phyloP scores from a whole-genome alignment of 92 coral and sea anemone genomes.

The Siderastrea radians region DNA sequence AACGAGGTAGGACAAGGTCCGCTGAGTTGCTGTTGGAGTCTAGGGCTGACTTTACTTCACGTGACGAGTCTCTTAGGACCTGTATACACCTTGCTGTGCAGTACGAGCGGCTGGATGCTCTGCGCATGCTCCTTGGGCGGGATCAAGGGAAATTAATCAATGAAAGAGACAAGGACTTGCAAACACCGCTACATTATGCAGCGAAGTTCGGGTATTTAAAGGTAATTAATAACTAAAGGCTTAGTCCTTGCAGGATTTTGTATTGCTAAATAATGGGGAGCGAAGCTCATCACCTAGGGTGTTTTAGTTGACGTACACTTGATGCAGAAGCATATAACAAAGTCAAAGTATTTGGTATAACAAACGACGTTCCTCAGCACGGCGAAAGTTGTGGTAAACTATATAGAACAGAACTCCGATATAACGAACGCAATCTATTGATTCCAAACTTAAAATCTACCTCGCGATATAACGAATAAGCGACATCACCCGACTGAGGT shows the following conservation, averaged over 20 bases:
- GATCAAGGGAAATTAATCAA: slow-evolving; percentile 49
- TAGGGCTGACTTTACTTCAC: slow-evolving; percentile 72
- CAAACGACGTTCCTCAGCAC: no score
- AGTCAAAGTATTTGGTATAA: no score
- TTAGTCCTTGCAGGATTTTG: neutral
- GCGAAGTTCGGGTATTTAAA: slow-evolving; percentile 61
- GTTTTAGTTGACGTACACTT: no score
- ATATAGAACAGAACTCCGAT: no score
- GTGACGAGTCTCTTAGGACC: slow-evolving; percentile 72
- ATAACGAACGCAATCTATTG: no score
- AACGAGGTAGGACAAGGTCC: slow-evolving; percentile 58
- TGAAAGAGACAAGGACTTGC: slow-evolving; percentile 73
- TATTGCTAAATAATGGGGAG: no score
- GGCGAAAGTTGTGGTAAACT: no score
- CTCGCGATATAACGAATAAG: no score
- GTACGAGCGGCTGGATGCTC: slow-evolving; percentile 59
- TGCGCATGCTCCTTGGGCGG: slow-evolving; percentile 63
- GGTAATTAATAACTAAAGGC: slow-evolving; percentile 44
- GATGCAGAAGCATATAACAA: no score
- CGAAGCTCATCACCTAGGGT: no score
- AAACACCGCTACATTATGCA: slow-evolving; percentile 69
- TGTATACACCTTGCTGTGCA: slow-evolving; percentile 79
- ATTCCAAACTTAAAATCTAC: no score
- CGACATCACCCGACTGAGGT: no score
- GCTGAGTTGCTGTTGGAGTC: slow-evolving; percentile 62